Percentiles rank a stretch among this genome's conserved stretches.
Conservation (phyloP, 1,140 invertebrate genomes). For the Episyrphus balteatus region DNA sequence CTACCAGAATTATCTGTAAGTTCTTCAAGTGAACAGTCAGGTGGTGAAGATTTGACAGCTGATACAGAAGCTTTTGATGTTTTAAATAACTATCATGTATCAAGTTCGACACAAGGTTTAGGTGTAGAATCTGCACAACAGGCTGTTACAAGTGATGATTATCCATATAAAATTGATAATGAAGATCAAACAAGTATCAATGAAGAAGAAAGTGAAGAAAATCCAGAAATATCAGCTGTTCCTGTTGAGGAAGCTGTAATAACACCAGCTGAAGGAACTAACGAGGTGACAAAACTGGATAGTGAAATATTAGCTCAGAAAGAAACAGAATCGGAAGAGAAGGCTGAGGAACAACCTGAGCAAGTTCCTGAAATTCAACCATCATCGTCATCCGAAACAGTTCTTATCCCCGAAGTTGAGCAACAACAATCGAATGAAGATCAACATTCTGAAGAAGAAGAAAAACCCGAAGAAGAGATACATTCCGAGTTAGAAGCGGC, state of each 20-base stretch:
- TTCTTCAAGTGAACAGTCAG: background rate
- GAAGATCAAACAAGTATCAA: constrained; percentile 7
- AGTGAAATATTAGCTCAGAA: background rate
- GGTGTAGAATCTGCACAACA: no score
- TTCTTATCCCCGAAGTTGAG: no score
- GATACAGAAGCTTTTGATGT: background rate
- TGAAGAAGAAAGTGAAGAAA: background rate
- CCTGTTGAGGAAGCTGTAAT: background rate
- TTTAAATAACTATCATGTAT: background rate
- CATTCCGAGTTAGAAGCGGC: background rate
- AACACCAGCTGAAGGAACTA: no score
- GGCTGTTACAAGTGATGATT: constrained; percentile 18
- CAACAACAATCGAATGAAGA: no score
- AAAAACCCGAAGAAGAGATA: no score
- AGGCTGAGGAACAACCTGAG: no score
- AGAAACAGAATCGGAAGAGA: background rate
- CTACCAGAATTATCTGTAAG: background rate
- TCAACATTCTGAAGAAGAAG: no score
- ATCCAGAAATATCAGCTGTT: background rate
- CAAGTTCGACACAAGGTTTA: background rate
- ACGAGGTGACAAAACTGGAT: background rate
- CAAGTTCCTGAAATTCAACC: no score
- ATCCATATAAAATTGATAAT: constrained; percentile 33
- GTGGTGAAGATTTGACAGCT: background rate
- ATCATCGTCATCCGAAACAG: no score